A percentile compares a stretch with the other conserved stretches of the same genome.
These are phyloP conservation scores for Glareola pratincola DNA, from an alignment of 2,113 vertebrate genomes.

Conservation along the genomic window DNA sequence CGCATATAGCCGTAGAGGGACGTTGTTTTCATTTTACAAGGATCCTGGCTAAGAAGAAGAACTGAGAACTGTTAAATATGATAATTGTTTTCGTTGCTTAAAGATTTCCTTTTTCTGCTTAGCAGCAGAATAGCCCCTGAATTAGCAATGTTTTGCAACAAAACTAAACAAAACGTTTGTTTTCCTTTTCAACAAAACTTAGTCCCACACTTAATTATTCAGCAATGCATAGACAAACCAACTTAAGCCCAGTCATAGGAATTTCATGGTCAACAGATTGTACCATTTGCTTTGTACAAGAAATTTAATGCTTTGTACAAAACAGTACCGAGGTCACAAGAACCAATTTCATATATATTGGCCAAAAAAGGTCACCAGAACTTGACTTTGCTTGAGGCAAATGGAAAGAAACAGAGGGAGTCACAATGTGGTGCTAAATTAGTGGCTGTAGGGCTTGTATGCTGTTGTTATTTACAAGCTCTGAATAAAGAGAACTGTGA, in stretches of 20 bases:
- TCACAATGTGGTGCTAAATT: conserved; percentile 16
- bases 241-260: not conserved
- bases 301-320: not conserved
- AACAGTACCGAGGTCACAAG: not conserved
- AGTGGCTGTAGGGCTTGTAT: conserved; percentile 3
- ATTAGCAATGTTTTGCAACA: not conserved
- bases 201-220: not conserved
- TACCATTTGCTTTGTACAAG: not conserved
- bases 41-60: not conserved
- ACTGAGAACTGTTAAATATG: not conserved
- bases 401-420: not conserved
- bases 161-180: not conserved
- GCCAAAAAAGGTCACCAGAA: not conserved
- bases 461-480: conserved; percentile 22
- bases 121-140: not conserved
- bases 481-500: not conserved
- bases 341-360: not conserved
- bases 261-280: not conserved
- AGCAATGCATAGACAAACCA: not conserved
- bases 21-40: not conserved
- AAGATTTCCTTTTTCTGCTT: not conserved
- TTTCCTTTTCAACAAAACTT: not conserved
- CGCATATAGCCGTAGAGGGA: not conserved
- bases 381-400: conserved; percentile 31
- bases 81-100: not conserved